A percentile compares a stretch with the other conserved stretches of the same genome.
These are phyloP conservation scores for Fistularia commersonii DNA, from an alignment of 2,797 vertebrate genomes.

Conservation along the genomic window DNA sequence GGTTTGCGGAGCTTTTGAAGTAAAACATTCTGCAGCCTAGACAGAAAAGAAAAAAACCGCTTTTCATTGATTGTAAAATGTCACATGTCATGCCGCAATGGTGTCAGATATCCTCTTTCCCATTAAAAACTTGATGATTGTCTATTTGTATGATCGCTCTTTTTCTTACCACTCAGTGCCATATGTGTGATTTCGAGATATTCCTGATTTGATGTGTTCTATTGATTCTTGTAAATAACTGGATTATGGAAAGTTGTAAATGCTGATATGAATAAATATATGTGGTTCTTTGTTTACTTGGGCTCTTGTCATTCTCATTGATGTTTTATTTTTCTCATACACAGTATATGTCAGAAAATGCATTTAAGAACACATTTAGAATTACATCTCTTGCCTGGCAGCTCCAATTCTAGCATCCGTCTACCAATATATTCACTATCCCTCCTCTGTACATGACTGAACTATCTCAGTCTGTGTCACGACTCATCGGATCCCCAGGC, in stretches of 20 bases:
- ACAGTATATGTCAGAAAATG: no score
- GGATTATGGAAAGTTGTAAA: slow-evolving; percentile 54
- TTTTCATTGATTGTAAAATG: slow-evolving; percentile 2
- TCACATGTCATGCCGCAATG: slow-evolving; percentile 8
- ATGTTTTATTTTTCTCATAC: not conserved
- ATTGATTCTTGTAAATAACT: slow-evolving; percentile 59
- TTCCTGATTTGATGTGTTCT: slow-evolving; percentile 26
- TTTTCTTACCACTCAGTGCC: slow-evolving; percentile 61
- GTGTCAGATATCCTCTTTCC: slow-evolving; percentile 13
- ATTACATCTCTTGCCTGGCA: no score
- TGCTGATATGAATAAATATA: slow-evolving; percentile 71
- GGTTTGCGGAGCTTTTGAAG: slow-evolving; percentile 5
- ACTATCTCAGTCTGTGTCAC: no score
- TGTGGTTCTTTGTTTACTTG: slow-evolving; percentile 55
- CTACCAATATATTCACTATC: no score
- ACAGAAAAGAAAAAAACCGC: not conserved
- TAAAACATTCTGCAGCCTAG: slow-evolving; percentile 7
- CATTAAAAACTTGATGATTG: slow-evolving; percentile 39
- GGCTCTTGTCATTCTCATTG: not conserved
- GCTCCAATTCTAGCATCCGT: no score
- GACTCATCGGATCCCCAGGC: no score
- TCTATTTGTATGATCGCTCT: slow-evolving; percentile 39
- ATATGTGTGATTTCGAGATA: slow-evolving; percentile 53
- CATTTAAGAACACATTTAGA: no score
- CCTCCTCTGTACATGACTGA: no score